Evolutionary conservation across 2,888 invertebrate genomes (phyloP).

Genomic region (Gortyna flavago): DNA sequence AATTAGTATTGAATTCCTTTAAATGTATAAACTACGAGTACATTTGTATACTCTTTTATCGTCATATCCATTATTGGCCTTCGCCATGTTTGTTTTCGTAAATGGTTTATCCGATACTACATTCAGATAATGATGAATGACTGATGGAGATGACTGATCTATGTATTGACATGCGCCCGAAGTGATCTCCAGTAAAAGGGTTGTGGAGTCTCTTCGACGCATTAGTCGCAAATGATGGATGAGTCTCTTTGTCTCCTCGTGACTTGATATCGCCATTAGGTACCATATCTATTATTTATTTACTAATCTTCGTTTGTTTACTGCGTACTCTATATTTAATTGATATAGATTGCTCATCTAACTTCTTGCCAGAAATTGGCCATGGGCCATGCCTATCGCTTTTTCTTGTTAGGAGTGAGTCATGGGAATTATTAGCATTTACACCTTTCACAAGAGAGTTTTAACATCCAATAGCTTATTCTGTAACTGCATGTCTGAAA

Average conservation of each 20-base stretch:
- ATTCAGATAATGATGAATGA: conserved; percentile 52
- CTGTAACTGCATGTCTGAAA: background rate
- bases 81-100: conserved; percentile 22
- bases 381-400: background rate
- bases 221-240: conserved; percentile 87
- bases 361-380: conserved; percentile 13
- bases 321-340: conserved; percentile 31
- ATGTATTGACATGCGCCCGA: conserved; percentile 68
- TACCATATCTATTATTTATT: conserved; percentile 56
- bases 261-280: conserved; percentile 80
- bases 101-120: conserved; percentile 28
- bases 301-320: conserved; percentile 43
- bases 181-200: conserved; percentile 79
- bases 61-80: background rate
- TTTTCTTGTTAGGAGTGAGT: background rate
- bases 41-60: background rate
- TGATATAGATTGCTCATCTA: conserved; percentile 18
- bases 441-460: background rate
- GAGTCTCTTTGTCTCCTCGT: conserved; percentile 73
- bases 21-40: background rate
- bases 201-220: conserved; percentile 79
- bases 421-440: background rate
- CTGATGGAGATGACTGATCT: conserved; percentile 72
- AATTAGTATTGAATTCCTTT: background rate
- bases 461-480: background rate